Evolutionary conservation across 2,113 vertebrate species (phyloP), one percentile per base, ranked within the genome.

Genomic region (Otis tarda): DNA sequence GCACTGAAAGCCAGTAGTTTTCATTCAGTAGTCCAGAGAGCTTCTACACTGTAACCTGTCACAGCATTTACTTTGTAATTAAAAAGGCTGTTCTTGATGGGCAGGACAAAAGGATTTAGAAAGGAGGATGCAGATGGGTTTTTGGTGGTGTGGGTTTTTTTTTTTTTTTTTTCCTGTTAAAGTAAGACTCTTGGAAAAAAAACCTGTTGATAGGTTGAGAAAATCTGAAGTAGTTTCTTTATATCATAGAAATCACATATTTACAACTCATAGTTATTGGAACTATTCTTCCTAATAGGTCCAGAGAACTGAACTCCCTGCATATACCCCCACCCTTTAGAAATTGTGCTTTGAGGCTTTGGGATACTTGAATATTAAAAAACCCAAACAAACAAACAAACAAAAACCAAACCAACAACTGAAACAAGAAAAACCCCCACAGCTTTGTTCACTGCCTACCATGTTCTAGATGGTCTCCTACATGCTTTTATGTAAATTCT

Each of bases 211-310:
- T 37, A 9, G 6, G 7, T 53, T 67, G 52, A 83, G 25, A 22
- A 86, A 61, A 24, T 20, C 16, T 67, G 28, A 57, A 37, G 4
- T 64, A 7, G 6, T 64, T 84, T 84, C 6, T 28, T 22, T 1
- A 1, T 52, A 59, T 81, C 12, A 20, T 13, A 80, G 39, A 64
- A 61, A 78, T 43, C 2, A 1, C 4, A 7, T 33, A 14, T 64
- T 77, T 64, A 10, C 4, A 18, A 24, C 1, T 12, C 1, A 1
- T 43, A 12, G 13, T 78, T 73, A 50, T 18, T 43, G 1, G n/a
- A 74, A 39, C 14, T 77, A 4, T 30, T 60, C 53, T 73, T 64
- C 19, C 18, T 27, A 25, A 5, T 41, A 35, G 23, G 4, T 52
- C 8, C 0, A 0, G 18, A 31, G 35, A 70, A 41, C 17, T 45